phyloP scores from a whole-genome alignment of 2,113 vertebrate genomes.

The Pseudopipra pipra region DNA sequence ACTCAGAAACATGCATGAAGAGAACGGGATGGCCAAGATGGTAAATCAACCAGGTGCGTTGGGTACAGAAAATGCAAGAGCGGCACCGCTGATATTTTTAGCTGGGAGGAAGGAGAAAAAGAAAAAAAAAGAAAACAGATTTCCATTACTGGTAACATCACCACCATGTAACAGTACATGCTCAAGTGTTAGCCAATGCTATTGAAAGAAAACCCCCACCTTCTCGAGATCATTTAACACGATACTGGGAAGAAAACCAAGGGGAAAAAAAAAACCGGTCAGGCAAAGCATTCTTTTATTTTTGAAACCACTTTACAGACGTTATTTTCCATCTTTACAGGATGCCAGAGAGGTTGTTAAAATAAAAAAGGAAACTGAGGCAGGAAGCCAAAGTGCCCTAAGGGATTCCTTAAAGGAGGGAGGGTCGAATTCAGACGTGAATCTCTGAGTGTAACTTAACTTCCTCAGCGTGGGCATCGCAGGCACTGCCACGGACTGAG shows the following conservation, averaged over 20 bases:
- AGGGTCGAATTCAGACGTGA: not conserved
- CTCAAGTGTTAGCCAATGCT: slow-evolving; percentile 2
- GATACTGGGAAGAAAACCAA: not conserved
- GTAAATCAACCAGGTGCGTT: slow-evolving; percentile 70
- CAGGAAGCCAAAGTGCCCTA: not conserved
- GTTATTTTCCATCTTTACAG: not conserved
- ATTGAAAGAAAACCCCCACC: not conserved
- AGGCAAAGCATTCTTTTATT: slow-evolving; percentile 2
- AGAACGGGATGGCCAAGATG: slow-evolving; percentile 68
- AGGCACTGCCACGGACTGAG: not conserved
- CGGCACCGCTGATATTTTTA: slow-evolving; percentile 72
- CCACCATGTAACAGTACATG: not conserved
- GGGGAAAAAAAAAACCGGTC: not conserved
- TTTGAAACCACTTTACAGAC: not conserved
- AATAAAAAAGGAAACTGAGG: slow-evolving; percentile 3
- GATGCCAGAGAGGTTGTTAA: not conserved
- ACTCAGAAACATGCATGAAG: slow-evolving; percentile 82
- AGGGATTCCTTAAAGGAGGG: not conserved
- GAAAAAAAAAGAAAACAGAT: slow-evolving; percentile 15
- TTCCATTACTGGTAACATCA: slow-evolving; percentile 40
- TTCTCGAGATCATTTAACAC: not conserved
- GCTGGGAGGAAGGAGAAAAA: slow-evolving; percentile 67
- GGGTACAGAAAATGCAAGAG: slow-evolving; percentile 67
- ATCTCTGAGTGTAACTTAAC: not conserved
- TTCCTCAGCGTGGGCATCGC: not conserved